phyloP scores from a whole-genome alignment of 2,888 invertebrate species.

The Gortyna flavago region DNA sequence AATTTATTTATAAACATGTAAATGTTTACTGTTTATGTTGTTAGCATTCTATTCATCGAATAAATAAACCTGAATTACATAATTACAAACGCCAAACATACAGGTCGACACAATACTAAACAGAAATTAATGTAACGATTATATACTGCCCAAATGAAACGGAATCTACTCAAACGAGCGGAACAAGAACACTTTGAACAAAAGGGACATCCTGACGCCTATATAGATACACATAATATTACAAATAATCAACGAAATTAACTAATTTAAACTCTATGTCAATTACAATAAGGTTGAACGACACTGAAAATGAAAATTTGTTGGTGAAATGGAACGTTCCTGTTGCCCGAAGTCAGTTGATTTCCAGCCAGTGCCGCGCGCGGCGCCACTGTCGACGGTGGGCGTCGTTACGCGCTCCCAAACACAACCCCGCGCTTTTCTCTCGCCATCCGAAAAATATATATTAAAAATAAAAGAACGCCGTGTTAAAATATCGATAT shows the following conservation, averaged over 20 bases:
- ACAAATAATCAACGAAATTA: slow-evolving; percentile 11
- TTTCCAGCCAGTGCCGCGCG: slow-evolving; percentile 87
- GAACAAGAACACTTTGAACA: slow-evolving; percentile 83
- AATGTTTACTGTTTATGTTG: slow-evolving; percentile 11
- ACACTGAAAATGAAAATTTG: slow-evolving; percentile 66
- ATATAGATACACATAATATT: slow-evolving; percentile 68
- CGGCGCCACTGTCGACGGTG: slow-evolving; percentile 87
- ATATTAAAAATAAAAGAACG: slow-evolving; percentile 60
- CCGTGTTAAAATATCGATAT: slow-evolving; percentile 37
- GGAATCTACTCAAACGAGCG: slow-evolving; percentile 81
- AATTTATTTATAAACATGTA: slow-evolving; percentile 41
- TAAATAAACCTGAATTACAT: slow-evolving; percentile 41
- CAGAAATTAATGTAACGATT: slow-evolving; percentile 77
- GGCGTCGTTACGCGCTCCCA: slow-evolving; percentile 82
- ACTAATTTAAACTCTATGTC: slow-evolving; percentile 65
- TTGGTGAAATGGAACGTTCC: slow-evolving; percentile 77
- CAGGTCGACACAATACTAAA: slow-evolving; percentile 54
- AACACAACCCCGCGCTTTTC: slow-evolving; percentile 74
- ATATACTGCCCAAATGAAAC: slow-evolving; percentile 75
- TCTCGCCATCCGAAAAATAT: slow-evolving; percentile 66
- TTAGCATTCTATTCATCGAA: slow-evolving; percentile 25
- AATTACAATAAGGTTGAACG: slow-evolving; percentile 65
- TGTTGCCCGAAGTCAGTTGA: slow-evolving; percentile 77
- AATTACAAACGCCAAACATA: slow-evolving; percentile 42
- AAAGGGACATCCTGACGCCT: slow-evolving; percentile 85